phyloP scores from a whole-genome alignment of 2,797 vertebrate genomes.

The Balearica regulorum region DNA sequence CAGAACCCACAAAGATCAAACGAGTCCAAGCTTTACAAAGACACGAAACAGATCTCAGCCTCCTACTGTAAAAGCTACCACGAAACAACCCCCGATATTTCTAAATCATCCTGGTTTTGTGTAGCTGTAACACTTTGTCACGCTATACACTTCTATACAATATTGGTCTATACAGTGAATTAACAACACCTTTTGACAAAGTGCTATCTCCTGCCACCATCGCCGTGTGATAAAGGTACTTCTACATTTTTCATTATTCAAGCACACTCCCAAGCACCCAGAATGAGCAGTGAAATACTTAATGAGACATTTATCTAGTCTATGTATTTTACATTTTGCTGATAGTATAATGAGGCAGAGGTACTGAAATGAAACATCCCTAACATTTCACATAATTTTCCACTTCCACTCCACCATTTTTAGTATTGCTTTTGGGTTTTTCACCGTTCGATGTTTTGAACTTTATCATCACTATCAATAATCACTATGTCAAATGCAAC shows the following conservation, averaged over 20 bases:
- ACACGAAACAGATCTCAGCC: background rate
- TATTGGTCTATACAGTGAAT: background rate
- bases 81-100: background rate
- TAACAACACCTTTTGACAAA: slow-evolving; percentile 29
- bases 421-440: slow-evolving; percentile 45
- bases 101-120: background rate
- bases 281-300: slow-evolving; percentile 68
- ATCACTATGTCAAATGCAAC: slow-evolving; percentile 26
- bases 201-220: background rate
- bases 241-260: slow-evolving; percentile 65
- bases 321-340: slow-evolving; percentile 73
- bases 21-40: fast-evolving
- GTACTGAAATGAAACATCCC: slow-evolving; percentile 66
- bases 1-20: background rate
- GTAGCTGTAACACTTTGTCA: background rate
- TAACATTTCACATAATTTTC: slow-evolving; percentile 72
- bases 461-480: slow-evolving; percentile 61
- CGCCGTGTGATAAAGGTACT: slow-evolving; percentile 29
- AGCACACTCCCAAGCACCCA: slow-evolving; percentile 56
- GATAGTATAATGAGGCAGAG: slow-evolving; percentile 72
- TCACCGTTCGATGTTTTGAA: slow-evolving; percentile 63
- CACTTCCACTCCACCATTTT: slow-evolving; percentile 62
- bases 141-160: background rate
- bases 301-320: slow-evolving; percentile 77
- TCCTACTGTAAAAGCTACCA: background rate